Evolutionary conservation across 2,113 vertebrate genomes (phyloP).

Genomic region (Cricetomys ansorgei): DNA sequence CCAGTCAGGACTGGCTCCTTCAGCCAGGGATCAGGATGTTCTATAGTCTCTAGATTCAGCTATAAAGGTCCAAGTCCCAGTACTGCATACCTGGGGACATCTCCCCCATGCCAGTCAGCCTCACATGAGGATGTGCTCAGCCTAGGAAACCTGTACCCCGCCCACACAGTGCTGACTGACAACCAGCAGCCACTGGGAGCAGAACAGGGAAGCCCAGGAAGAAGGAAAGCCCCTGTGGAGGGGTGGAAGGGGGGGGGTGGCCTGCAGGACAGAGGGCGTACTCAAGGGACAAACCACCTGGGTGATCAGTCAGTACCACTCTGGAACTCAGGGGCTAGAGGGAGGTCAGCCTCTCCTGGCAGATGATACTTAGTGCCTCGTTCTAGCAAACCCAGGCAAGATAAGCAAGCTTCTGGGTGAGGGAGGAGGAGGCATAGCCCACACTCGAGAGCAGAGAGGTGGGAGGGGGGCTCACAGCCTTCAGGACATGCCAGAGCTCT

Average conservation of each 20-base stretch:
- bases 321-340: too few species aligned
- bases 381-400: neutral
- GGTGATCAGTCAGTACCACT: neutral
- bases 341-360: neutral
- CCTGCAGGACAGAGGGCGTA: neutral
- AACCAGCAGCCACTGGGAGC: neutral
- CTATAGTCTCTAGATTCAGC: neutral
- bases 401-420: accelerated
- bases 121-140: neutral
- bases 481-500: neutral
- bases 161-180: neutral
- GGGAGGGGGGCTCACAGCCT: too few species aligned
- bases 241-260: neutral
- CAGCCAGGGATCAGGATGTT: accelerated
- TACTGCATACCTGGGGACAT: accelerated
- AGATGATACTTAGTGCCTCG: neutral
- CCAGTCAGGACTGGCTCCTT: too few species aligned
- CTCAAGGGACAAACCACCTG: too few species aligned
- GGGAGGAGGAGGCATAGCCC: too few species aligned
- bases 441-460: too few species aligned
- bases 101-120: neutral
- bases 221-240: too few species aligned
- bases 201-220: neutral
- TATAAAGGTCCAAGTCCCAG: neutral
- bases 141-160: too few species aligned